These are phyloP conservation scores for Craniophora ligustri DNA, from an alignment of 2,888 invertebrate genomes.

Conservation along the genomic window DNA sequence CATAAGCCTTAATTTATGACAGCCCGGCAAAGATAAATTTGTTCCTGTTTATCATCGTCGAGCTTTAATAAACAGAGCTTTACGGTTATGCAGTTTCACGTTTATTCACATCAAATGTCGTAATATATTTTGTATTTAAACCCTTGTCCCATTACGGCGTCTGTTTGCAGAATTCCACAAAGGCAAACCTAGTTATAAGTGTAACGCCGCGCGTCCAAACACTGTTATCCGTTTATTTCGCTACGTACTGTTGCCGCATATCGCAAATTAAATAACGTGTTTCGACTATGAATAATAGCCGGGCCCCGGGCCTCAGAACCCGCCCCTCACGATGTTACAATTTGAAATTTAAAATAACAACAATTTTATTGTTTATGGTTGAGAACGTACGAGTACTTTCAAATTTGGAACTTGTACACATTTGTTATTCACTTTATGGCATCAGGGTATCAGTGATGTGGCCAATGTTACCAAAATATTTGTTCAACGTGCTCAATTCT, in stretches of 20 bases:
- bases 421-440: slow-evolving; percentile 26
- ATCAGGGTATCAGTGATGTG: slow-evolving; percentile 23
- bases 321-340: slow-evolving; percentile 59
- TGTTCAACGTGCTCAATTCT: neutral
- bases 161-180: slow-evolving; percentile 79
- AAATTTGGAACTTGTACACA: slow-evolving; percentile 40
- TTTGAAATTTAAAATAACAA: slow-evolving; percentile 70
- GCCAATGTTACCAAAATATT: slow-evolving; percentile 24
- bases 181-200: slow-evolving; percentile 84
- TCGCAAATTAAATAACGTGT: slow-evolving; percentile 85
- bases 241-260: slow-evolving; percentile 77
- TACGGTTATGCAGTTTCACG: slow-evolving; percentile 64
- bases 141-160: slow-evolving; percentile 76
- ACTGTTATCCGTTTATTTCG: slow-evolving; percentile 80
- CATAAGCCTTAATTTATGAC: slow-evolving; percentile 76
- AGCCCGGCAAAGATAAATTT: slow-evolving; percentile 75
- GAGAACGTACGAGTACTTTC: slow-evolving; percentile 39
- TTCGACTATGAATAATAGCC: slow-evolving; percentile 76
- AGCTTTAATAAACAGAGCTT: slow-evolving; percentile 69
- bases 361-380: slow-evolving; percentile 53
- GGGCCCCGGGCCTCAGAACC: slow-evolving; percentile 55
- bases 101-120: slow-evolving; percentile 64
- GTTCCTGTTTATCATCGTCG: slow-evolving; percentile 70
- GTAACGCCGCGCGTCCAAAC: slow-evolving; percentile 74
- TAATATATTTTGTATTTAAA: slow-evolving; percentile 80